Base-by-base conservation (phyloP, 2,113 vertebrate species). In the Otolemur garnettii region DNA sequence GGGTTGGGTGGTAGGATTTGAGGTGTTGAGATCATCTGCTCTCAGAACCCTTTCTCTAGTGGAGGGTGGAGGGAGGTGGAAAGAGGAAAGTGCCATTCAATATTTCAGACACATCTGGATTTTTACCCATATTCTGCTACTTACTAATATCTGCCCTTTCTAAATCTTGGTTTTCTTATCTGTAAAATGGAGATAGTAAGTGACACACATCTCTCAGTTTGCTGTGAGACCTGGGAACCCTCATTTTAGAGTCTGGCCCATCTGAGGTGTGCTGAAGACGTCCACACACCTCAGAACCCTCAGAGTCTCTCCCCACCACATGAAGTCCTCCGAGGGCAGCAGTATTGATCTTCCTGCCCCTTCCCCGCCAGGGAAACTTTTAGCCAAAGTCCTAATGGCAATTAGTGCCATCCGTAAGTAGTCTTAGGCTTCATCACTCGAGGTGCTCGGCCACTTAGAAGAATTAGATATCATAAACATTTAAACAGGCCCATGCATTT, bases 121-220 rank as follows among this genome's bases (percentile, higher is more conserved):
- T 77, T 57, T 62, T 64, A 78, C 11, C 14, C 26, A 38, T 2
- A 55, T 22, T 59, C n/a, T 33, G 4, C 42, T 24, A 55, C 38
- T 60, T 71, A 59, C 64, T 35, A 60, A n/a, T 18, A 28, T 33
- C 75, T 59, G 55, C 71, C 28, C 21, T 83, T 53, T 53, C 33
- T 60, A 30, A n/a, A 74, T 83, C 77, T 71, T 87, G 91, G 38
- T 50, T 50, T 93, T 90, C 69, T 78, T 72, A 11, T 60, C 62
- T 94, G 9, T 66, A 15, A 87, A 93, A 42, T 45, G 57, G 33
- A 13, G 50, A 19, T 55, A 22, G 14, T 55, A 45, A 74, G 38
- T 68, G 30, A 38, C 7, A 35, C 6, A 8, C 30, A 59, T 64
- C 50, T 9, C 17, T 85, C 42, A 11, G 45, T 33, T 42, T 57